A percentile compares a stretch with the other conserved stretches of the same genome.
phyloP scores from a whole-genome alignment of 2,888 invertebrate species.

The Cancer borealis region DNA sequence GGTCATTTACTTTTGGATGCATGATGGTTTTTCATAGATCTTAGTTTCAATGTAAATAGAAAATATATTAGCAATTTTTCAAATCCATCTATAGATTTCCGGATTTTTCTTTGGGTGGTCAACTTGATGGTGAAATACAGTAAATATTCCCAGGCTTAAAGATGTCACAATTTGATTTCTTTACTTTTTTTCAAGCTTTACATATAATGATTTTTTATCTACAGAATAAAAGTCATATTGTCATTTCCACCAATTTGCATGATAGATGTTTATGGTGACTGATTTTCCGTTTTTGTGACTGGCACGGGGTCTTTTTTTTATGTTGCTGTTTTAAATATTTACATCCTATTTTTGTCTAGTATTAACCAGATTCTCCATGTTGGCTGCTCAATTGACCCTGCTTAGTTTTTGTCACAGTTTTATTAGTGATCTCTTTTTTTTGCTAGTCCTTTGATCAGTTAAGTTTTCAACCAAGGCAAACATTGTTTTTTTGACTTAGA shows the following conservation, averaged over 20 bases:
- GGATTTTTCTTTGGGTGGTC: neutral
- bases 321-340: neutral
- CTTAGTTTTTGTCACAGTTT: neutral
- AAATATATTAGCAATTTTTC: neutral
- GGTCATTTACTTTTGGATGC: neutral
- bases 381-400: constrained; percentile 33
- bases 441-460: neutral
- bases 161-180: neutral
- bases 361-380: neutral
- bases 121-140: constrained; percentile 10
- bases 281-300: neutral
- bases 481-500: neutral
- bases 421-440: constrained; percentile 4
- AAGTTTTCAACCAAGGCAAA: neutral
- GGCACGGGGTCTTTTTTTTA: neutral
- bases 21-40: neutral
- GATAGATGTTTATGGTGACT: neutral
- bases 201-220: neutral
- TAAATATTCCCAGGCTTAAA: neutral
- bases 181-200: neutral
- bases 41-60: constrained; percentile 25
- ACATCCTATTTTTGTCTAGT: neutral
- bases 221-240: neutral
- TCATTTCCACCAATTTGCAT: neutral
- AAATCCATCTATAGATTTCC: neutral